Base-by-base conservation (phyloP, 2,888 invertebrate genomes). In the Lasioglossum villosulum region DNA sequence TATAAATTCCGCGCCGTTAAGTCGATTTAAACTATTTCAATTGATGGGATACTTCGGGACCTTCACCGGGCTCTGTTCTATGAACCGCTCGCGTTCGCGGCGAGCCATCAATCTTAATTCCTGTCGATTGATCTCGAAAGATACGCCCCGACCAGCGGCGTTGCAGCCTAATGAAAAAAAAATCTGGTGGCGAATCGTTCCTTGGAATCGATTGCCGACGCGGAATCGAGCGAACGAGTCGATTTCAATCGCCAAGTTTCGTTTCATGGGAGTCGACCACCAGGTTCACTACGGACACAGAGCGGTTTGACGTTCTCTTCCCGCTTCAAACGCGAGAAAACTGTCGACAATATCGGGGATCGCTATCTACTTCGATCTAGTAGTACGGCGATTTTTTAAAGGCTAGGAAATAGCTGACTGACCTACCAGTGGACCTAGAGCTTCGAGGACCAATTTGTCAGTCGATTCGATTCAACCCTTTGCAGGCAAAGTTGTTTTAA, bases 1-100 rank as follows among this genome's bases (percentile, higher is more conserved):
- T 86, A 86, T 82, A 85, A 87, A 86, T 86, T 86, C 83, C 83
- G 45, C 39, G n/a, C 79, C 83, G 86, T 87, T 86, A 83, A 88
- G 82, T 90, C 82, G 87, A 87, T 90, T 90, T 85, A 88, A 90
- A 89, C 86, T 88, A 85, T 89, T 89, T 75, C 88, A 87, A 88
- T 87, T 82, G 90, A 84, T 82, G 84, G 75, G 79, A 82, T 83
- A 83, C 83, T 80, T 77, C 39, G 81, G 34, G 84, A 80, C 76
- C 72, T 71, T 84, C 48, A 34, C 56, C 3, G 71, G 48, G 74
- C 14, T 27, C 80, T 23, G 42, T 86, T 86, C 88, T 77, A 77
- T 75, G 82, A 88, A 87, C 75, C 16, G 78, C 70, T 75, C 52
- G 59, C 78, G 79, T 73, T 75, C 52, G 42, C 52, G 70, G 30